Conservation (phyloP, 1,140 invertebrate species). For the Mylabris phalerata region DNA sequence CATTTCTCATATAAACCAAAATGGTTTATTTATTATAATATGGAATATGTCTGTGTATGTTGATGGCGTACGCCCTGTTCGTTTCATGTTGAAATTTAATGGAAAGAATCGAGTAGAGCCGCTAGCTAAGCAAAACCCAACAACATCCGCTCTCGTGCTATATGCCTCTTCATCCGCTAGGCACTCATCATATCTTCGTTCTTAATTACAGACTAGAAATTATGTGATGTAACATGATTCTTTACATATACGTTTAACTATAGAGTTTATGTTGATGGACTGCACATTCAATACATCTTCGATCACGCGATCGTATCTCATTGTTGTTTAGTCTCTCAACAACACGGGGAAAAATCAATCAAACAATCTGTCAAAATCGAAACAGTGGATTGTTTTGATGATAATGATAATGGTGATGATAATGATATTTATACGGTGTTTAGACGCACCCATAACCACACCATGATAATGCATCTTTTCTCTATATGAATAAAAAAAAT, state of each 20-base stretch:
- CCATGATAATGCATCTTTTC: constrained; percentile 17
- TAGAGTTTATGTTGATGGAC: constrained; percentile 25
- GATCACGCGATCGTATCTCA: constrained; percentile 23
- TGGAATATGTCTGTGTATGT: constrained; percentile 13
- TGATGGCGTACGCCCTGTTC: constrained; percentile 18
- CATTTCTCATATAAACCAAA: constrained; percentile 4
- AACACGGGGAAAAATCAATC: constrained; percentile 5
- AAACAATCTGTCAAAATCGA: constrained; percentile 14
- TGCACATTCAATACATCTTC: constrained; percentile 25
- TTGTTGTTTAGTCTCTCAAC: neutral
- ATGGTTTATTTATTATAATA: constrained; percentile 10
- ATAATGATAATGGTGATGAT: neutral
- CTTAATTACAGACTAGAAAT: constrained; percentile 28
- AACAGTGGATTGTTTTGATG: constrained; percentile 21
- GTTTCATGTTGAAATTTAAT: constrained; percentile 1
- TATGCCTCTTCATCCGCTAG: constrained; percentile 17
- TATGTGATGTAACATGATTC: constrained; percentile 29
- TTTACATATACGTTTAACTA: constrained; percentile 8
- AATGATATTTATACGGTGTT: constrained; percentile 19
- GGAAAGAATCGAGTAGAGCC: constrained; percentile 8
- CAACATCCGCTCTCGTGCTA: constrained; percentile 26
- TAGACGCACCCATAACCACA: constrained; percentile 10
- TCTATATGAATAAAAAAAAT: too few species aligned
- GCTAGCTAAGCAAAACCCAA: constrained; percentile 13
- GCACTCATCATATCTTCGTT: constrained; percentile 22